phyloP scores from a whole-genome alignment of 2,888 invertebrate species.

The Hymenopus coronatus region DNA sequence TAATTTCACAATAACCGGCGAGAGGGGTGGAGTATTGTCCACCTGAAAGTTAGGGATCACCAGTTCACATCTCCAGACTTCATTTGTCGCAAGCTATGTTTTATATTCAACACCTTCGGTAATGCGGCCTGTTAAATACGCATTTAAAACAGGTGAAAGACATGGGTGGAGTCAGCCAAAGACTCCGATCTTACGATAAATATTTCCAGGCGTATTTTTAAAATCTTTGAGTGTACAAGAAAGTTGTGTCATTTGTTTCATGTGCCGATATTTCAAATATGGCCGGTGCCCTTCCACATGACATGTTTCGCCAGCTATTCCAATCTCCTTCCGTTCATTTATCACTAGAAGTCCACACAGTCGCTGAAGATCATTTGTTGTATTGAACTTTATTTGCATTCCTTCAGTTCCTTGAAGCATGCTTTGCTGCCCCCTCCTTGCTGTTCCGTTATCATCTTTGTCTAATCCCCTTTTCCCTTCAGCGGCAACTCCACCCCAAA shows the following conservation, averaged over 20 bases:
- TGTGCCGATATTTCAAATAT: neutral
- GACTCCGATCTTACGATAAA: too few relatives aligned
- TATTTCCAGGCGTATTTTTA: too few relatives aligned
- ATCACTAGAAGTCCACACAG: neutral
- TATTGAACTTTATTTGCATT: constrained; percentile 6
- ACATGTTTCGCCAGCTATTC: neutral
- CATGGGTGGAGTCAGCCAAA: too few relatives aligned
- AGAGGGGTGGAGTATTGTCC: too few relatives aligned
- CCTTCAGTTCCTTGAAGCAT: constrained; percentile 2
- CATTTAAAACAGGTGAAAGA: too few relatives aligned
- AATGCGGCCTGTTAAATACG: too few relatives aligned
- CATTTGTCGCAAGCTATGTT: too few relatives aligned
- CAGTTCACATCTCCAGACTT: too few relatives aligned
- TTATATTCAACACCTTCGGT: too few relatives aligned
- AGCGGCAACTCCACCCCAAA: neutral
- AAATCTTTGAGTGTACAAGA: too few relatives aligned
- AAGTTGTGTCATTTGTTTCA: neutral
- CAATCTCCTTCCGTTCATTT: neutral
- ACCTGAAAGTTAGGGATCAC: too few relatives aligned
- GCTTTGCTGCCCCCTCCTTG: neutral
- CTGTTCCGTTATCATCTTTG: constrained; percentile 6
- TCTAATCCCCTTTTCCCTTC: neutral
- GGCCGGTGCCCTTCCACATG: neutral
- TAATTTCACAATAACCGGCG: too few relatives aligned
- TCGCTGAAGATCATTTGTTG: neutral